Conservation (phyloP, 2,113 vertebrate species). For the Tetrax tetrax region DNA sequence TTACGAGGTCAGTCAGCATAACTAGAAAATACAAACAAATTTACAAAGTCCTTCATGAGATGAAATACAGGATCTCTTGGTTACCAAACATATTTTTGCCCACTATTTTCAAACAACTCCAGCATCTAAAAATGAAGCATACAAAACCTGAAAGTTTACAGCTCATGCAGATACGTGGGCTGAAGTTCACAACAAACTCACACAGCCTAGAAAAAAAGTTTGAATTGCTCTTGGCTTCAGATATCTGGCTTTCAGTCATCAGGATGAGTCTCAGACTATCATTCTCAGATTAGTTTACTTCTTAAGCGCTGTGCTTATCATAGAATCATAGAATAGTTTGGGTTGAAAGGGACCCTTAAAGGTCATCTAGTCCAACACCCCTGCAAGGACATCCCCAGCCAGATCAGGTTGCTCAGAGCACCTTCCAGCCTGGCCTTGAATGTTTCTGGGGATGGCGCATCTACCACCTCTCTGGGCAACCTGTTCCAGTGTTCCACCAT, state of each 20-base stretch:
- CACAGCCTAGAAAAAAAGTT: not conserved
- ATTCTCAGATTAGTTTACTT: not conserved
- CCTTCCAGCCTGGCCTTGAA: not conserved
- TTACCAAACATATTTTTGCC: not conserved
- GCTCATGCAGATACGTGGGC: not conserved
- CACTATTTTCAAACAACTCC: not conserved
- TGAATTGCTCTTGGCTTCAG: not conserved
- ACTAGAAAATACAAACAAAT: not conserved
- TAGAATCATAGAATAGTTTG: not conserved
- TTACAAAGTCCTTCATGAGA: not conserved
- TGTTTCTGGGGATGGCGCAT: not conserved
- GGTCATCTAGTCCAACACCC: not conserved
- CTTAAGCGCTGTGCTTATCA: not conserved
- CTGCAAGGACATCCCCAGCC: not conserved
- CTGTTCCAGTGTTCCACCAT: not conserved
- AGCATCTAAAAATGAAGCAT: not conserved
- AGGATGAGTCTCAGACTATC: not conserved
- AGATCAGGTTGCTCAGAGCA: not conserved
- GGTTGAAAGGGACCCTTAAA: not conserved
- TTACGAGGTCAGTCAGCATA: not conserved
- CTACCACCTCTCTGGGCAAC: not conserved
- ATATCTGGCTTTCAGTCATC: not conserved
- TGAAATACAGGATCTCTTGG: not conserved
- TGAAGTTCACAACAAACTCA: not conserved
- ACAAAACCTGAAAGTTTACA: not conserved